These are phyloP conservation scores for Colletes collaris DNA, from an alignment of 2,888 invertebrate genomes.

Conservation along the genomic window DNA sequence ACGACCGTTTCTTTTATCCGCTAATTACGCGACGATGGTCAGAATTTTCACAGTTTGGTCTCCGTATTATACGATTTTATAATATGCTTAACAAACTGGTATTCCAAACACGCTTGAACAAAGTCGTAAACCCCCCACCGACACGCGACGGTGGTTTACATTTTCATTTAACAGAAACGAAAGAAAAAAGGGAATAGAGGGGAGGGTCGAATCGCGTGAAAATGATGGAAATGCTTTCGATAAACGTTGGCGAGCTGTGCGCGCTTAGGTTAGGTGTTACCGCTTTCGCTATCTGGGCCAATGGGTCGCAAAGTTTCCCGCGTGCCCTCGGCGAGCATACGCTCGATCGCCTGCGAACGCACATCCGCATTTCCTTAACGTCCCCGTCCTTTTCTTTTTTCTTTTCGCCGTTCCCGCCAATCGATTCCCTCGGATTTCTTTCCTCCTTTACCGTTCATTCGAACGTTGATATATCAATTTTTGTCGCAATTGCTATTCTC, in stretches of 20 bases:
- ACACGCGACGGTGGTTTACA: no score
- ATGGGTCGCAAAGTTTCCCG: constrained; percentile 80
- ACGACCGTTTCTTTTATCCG: not conserved
- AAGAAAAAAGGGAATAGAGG: not conserved
- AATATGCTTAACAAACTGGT: no score
- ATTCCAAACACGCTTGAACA: no score
- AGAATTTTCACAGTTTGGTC: no score
- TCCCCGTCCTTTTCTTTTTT: constrained; percentile 6
- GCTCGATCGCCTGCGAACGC: constrained; percentile 45
- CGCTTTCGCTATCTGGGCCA: constrained; percentile 75
- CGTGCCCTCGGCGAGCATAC: constrained; percentile 65
- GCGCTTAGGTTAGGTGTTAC: constrained; percentile 28
- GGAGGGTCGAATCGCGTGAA: not conserved
- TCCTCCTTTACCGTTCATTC: not conserved
- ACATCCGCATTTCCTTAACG: constrained; percentile 36
- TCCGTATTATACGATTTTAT: no score
- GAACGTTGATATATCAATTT: no score
- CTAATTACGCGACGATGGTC: not conserved
- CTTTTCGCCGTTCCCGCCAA: not conserved
- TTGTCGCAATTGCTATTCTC: no score
- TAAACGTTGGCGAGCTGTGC: constrained; percentile 1
- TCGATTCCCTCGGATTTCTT: constrained; percentile 2
- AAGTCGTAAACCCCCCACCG: no score
- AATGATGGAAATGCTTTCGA: constrained; percentile 2
- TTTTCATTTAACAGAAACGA: no score